Base-by-base conservation (phyloP, 2,113 vertebrate genomes). In the Sapajus apella region DNA sequence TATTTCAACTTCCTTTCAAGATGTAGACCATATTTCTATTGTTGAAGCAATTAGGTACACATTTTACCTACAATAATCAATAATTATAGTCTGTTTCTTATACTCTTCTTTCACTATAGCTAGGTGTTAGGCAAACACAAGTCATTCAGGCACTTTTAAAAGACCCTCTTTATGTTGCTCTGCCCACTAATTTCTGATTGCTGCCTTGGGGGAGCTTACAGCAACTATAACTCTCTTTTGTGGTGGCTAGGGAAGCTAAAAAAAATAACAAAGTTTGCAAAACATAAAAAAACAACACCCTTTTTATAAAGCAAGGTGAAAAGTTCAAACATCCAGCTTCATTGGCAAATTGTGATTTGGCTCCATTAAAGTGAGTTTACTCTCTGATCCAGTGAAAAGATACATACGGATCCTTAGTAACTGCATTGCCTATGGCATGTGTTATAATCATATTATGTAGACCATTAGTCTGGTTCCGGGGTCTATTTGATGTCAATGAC, bases 1-100 rank as follows among this genome's bases (percentile, higher is more conserved):
- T 27, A 66, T 80, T 97, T 95, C 8, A 61, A 27, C 90, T 93
- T 96, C 25, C 23, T 96, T 80, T 94, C 30, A 87, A 82, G 58
- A 70, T 6, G 43, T 61, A 70, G 16, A 75, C 45, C 81, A 2
- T 70, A 30, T 75, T 92, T 81, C 61, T 90, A n/a, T n/a, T 72
- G 66, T 7, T 27, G 23, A 81, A 43, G 40, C 52, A 88, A 8
- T 47, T 94, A 27, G 30, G 40, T 90, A 10, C 17, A 45, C 82
- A 66, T 91, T 88, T 96, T 93, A 95, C 56, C 27, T n/a, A 35
- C 9, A 77, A 3, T 37, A 52, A 82, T 61, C 88, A 87, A 16
- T 68, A 82, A 95, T 32, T 27, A 37, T 5, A 11, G 9, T 81
- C 18, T 13, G 35, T 55, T 43, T 8, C 32, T 94, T 83, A 81